phyloP scores from a whole-genome alignment of 2,797 vertebrate genomes.

The Botia kubotai region DNA sequence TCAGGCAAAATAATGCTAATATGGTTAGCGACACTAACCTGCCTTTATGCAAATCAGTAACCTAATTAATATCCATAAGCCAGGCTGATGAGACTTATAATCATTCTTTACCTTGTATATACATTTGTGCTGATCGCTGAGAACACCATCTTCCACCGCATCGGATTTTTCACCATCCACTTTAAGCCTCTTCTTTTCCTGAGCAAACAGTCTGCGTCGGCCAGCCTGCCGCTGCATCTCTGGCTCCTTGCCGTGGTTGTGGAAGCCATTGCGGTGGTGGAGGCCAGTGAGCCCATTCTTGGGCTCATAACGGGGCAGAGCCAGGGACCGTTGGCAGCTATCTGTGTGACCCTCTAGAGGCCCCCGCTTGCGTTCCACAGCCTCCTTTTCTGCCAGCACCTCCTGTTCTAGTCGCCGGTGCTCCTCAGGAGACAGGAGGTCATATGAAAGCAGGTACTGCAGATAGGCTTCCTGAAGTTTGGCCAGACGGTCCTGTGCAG shows the following conservation, averaged over 20 bases:
- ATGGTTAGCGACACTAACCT: too few species aligned
- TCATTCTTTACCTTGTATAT: slow-evolving; percentile 89
- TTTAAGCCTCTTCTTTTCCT: slow-evolving; percentile 91
- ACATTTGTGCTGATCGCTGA: slow-evolving; percentile 97
- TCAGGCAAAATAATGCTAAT: too few species aligned
- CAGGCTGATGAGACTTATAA: too few species aligned
- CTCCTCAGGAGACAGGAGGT: slow-evolving; percentile 91
- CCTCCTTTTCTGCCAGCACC: slow-evolving; percentile 94
- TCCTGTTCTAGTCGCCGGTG: slow-evolving; percentile 88
- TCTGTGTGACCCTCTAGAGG: slow-evolving; percentile 93
- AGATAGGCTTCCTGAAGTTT: slow-evolving; percentile 99
- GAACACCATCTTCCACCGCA: slow-evolving; percentile 84
- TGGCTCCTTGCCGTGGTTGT: slow-evolving; percentile 83
- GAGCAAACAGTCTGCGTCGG: slow-evolving; percentile 95
- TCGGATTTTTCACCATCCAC: slow-evolving; percentile 78
- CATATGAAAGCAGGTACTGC: slow-evolving; percentile 98
- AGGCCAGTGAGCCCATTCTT: slow-evolving; percentile 87
- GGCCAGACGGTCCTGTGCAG: slow-evolving; percentile 97
- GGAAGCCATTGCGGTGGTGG: slow-evolving; percentile 84
- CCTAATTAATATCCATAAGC: too few species aligned
- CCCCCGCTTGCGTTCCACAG: slow-evolving; percentile 89
- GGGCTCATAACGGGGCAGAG: slow-evolving; percentile 94
- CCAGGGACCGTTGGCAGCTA: slow-evolving; percentile 82
- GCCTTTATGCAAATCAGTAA: too few species aligned
- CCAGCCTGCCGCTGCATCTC: slow-evolving; percentile 86